A percentile compares a stretch with the other conserved stretches of the same genome.
Evolutionary conservation across 1,140 invertebrate genomes (phyloP).

Genomic region (Nasonia giraulti): DNA sequence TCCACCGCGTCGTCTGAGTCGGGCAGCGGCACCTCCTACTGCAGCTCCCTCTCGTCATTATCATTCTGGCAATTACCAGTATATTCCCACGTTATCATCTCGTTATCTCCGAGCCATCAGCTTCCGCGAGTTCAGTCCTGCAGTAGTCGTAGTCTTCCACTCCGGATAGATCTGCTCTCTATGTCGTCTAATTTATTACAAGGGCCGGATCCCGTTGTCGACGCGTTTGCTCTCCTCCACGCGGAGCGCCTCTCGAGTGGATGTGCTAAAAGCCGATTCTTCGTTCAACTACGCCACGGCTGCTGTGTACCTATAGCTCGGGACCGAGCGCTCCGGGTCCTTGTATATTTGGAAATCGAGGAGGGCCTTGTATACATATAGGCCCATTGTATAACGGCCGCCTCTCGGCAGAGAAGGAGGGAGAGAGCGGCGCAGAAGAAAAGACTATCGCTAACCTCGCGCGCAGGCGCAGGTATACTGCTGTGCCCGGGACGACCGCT

Average conservation of each 20-base stretch:
- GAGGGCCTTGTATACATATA: not conserved
- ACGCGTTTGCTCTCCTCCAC: no score
- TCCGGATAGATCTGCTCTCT: not conserved
- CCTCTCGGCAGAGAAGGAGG: not conserved
- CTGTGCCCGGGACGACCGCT: no score
- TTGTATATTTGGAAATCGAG: slow-evolving; percentile 30
- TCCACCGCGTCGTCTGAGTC: not conserved
- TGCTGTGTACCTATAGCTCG: not conserved
- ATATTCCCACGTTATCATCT: slow-evolving; percentile 70
- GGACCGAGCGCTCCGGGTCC: not conserved
- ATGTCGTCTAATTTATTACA: not conserved
- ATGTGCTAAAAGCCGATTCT: slow-evolving; percentile 18
- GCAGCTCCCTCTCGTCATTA: slow-evolving; percentile 64
- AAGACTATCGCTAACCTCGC: slow-evolving; percentile 3
- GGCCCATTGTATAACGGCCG: not conserved
- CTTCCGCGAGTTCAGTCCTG: slow-evolving; percentile 54
- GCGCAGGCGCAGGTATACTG: not conserved
- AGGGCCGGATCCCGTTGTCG: not conserved
- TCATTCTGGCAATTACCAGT: slow-evolving; percentile 71
- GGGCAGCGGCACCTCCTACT: not conserved
- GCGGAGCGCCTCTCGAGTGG: no score
- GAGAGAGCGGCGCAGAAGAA: not conserved
- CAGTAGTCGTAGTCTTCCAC: not conserved
- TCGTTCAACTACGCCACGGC: not conserved
- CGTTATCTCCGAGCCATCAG: slow-evolving; percentile 65